A percentile compares a stretch with the other conserved stretches of the same genome.
Evolutionary conservation across 2,797 vertebrate genomes (phyloP).

Genomic region (Monodelphis domestica): DNA sequence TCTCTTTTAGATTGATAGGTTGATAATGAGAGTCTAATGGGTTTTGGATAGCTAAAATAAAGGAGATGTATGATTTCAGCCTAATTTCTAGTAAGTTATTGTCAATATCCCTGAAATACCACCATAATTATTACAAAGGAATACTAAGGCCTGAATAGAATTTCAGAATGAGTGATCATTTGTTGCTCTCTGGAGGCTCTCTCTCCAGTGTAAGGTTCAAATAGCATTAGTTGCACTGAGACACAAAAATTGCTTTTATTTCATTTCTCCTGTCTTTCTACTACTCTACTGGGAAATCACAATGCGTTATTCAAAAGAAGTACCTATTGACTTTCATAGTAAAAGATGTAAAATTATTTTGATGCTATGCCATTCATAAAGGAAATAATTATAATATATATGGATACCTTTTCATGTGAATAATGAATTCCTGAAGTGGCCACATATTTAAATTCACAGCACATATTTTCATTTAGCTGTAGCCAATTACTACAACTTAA

Average conservation of each 20-base stretch:
- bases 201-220: slow-evolving; percentile 7
- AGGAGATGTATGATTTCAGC: background rate
- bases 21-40: slow-evolving; percentile 12
- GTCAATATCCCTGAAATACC: background rate
- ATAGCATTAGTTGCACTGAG: slow-evolving; percentile 31
- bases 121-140: background rate
- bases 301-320: background rate
- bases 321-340: background rate
- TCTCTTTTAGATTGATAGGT: background rate
- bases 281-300: slow-evolving; percentile 4
- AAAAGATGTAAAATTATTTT: slow-evolving; percentile 1
- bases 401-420: background rate
- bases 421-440: background rate
- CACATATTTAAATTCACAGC: background rate
- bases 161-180: background rate
- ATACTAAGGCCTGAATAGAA: background rate
- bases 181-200: background rate
- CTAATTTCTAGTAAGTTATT: background rate
- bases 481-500: background rate
- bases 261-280: background rate
- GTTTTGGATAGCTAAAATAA: background rate
- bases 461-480: background rate
- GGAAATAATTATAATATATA: slow-evolving; percentile 5
- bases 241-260: background rate
- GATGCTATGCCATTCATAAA: background rate